Evolutionary conservation across 2,797 vertebrate species (phyloP), one percentile per base, ranked within the genome.

Genomic region (Chelon auratus): DNA sequence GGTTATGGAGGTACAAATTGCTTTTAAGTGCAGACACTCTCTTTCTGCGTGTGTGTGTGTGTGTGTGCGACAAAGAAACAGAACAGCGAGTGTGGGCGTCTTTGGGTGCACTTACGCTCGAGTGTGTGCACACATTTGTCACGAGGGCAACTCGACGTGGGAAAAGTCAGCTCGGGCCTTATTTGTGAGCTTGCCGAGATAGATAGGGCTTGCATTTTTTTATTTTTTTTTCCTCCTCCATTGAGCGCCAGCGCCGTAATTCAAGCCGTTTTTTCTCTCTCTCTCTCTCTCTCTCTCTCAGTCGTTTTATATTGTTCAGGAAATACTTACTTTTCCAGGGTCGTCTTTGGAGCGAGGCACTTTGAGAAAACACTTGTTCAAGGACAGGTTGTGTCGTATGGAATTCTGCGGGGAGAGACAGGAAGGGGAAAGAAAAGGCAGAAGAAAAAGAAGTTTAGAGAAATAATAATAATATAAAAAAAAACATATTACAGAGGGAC

Each of bases 281-380:
- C 7, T 33, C 6, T 33, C 6, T 33, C 30, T 33, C 7, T 7
- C 3, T 33, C 7, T 33, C 3, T 33, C 30, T 71, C 71, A 68
- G 71, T 68, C 11, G 4, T 50, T 24, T 63, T 40, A 66, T 40
- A 78, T 78, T 84, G 82, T 76, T 87, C 54, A 52, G 65, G 77
- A 82, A 64, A 80, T 76, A 92, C 92, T 89, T 94, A 96, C 96
- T 95, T 96, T 96, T 90, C 96, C 96, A 18, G 96, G 96, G 89
- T 96, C 96, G 80, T 96, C 96, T 94, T 96, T 96, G 82, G 96
- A 96, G 88, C 95, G 95, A 95, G 96, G 96, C 94, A 96, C 96
- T 96, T 96, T 96, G 90, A 96, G 94, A 91, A 96, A 96, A 94
- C 96, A 96, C 92, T 96, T 96, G 90, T 96, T 96, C 93, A 96